These are phyloP conservation scores for Anolis carolinensis DNA, from an alignment of 2,113 vertebrate species.

Conservation along the genomic window DNA sequence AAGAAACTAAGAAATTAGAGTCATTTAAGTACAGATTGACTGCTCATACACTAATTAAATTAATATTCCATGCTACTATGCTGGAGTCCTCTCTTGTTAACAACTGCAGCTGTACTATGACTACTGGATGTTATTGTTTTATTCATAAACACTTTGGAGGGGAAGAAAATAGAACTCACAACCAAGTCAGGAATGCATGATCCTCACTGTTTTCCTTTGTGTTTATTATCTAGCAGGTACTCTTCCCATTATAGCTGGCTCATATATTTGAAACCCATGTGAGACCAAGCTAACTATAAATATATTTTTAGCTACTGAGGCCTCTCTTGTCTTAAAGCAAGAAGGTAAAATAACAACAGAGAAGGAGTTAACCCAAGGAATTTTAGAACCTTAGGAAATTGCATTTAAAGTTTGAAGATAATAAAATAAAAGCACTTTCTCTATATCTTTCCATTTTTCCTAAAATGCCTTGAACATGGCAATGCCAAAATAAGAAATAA, in stretches of 20 bases:
- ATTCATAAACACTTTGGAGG: neutral
- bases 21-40: too few species aligned
- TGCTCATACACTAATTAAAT: neutral
- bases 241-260: neutral
- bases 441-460: neutral
- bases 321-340: neutral
- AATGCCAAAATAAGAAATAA: neutral
- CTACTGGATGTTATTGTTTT: neutral
- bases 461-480: neutral
- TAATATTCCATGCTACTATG: neutral
- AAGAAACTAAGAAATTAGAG: neutral
- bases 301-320: neutral
- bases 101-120: neutral
- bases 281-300: neutral
- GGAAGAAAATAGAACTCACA: too few species aligned
- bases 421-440: slow-evolving; percentile 8
- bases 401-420: slow-evolving; percentile 1
- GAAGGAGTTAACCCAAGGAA: neutral
- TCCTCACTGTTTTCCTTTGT: neutral
- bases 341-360: slow-evolving; percentile 12
- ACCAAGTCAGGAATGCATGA: too few species aligned
- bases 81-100: neutral
- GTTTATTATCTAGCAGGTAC: neutral
- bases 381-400: neutral
- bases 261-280: neutral